Conservation (phyloP, 2,113 vertebrate genomes). For the Apus apus region DNA sequence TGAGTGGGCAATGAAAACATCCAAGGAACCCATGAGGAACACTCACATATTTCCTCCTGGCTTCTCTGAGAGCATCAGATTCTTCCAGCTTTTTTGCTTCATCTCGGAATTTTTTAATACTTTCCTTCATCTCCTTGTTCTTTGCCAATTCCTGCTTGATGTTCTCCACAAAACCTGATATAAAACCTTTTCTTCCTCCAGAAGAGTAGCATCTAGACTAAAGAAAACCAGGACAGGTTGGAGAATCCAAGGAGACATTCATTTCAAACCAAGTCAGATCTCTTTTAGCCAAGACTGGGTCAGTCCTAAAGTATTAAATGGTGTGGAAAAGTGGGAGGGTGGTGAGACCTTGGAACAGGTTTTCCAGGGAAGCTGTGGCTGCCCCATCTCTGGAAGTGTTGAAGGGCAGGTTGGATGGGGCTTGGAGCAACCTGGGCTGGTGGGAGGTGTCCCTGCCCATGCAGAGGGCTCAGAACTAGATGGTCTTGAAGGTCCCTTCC, state of each 20-base stretch:
- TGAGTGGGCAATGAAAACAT: background rate
- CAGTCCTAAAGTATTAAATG: rapidly evolving
- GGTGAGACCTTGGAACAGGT: no score
- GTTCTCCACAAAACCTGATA: constrained; percentile 91
- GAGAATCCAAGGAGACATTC: background rate
- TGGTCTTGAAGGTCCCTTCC: no score
- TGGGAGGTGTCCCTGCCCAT: no score
- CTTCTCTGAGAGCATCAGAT: constrained; percentile 90
- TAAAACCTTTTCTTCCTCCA: constrained; percentile 87
- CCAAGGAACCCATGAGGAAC: background rate
- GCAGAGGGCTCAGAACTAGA: no score
- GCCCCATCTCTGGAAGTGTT: no score
- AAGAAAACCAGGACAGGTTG: background rate
- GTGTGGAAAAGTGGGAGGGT: background rate
- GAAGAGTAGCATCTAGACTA: constrained; percentile 76
- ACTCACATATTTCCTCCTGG: constrained; percentile 94
- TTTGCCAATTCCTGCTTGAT: constrained; percentile 93
- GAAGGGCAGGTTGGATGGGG: no score
- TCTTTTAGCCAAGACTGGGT: rapidly evolving
- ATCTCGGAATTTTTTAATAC: constrained; percentile 92
- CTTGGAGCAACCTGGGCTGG: no score
- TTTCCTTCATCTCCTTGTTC: constrained; percentile 98
- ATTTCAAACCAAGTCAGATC: background rate
- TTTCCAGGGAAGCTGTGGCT: no score
- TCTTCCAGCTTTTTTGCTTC: constrained; percentile 94